A percentile compares a stretch with the other conserved stretches of the same genome.
phyloP scores from a whole-genome alignment of 2,888 invertebrate species.

The Megamerina dolium region DNA sequence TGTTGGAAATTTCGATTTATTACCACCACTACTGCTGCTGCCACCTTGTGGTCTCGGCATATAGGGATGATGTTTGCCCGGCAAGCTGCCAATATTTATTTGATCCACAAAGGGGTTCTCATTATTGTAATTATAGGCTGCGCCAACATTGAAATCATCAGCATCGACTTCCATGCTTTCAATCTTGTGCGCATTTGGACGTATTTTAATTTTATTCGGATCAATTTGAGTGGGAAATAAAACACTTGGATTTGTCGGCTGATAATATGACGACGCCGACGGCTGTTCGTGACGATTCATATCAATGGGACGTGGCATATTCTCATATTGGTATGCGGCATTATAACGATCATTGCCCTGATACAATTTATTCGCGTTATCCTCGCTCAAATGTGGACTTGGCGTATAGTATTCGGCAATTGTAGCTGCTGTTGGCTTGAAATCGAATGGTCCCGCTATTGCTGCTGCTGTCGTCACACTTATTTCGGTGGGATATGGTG shows the following conservation, averaged over 20 bases:
- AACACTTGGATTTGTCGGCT: constrained; percentile 9
- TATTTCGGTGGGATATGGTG: constrained; percentile 29
- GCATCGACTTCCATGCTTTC: constrained; percentile 32
- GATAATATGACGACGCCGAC: background rate
- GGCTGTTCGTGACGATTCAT: background rate
- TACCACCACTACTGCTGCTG: constrained; percentile 11
- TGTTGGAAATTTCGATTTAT: constrained; percentile 20
- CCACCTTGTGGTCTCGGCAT: constrained; percentile 23
- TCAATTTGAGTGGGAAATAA: constrained; percentile 31
- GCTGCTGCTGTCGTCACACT: constrained; percentile 19
- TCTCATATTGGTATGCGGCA: constrained; percentile 24
- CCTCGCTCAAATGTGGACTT: constrained; percentile 41
- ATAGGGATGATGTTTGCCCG: constrained; percentile 23
- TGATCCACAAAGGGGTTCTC: constrained; percentile 24
- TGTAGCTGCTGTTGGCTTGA: constrained; percentile 31
- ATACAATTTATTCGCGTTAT: constrained; percentile 41
- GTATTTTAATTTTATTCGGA: constrained; percentile 33
- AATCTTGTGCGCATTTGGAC: constrained; percentile 42
- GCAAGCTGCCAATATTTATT: constrained; percentile 14
- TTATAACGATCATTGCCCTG: constrained; percentile 35
- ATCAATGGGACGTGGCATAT: constrained; percentile 25
- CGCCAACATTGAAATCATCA: no score
- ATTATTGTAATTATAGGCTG: constrained; percentile 22
- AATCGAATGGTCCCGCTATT: constrained; percentile 22
- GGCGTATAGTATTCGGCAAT: constrained; percentile 39